Base-by-base conservation (phyloP, 1,140 invertebrate genomes). In the Drosophila arawakana region DNA sequence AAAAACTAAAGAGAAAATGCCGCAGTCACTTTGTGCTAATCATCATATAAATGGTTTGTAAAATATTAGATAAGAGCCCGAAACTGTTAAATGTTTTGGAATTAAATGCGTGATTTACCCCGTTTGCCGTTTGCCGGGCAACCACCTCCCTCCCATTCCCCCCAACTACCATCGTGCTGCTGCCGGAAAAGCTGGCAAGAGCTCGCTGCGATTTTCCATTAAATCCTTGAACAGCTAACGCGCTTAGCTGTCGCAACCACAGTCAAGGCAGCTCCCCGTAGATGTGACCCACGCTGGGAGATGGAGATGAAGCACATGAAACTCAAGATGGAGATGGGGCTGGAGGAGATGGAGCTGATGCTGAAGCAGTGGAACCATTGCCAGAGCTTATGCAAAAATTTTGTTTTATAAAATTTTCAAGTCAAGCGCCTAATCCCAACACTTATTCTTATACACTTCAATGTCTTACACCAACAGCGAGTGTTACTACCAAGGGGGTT, bases 341-440 rank as follows among this genome's bases (percentile, higher is more conserved):
- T 6, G 37, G 8, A 6, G 47, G 11, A 9, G 43, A 1, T 8
- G 59, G 37, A 39, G 47, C 18, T 34, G 46, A 8, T 34, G 61
- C 47, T 8, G 13, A 9, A 21, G 57, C 37, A 34, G 59, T 9
- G 63, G 47, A 57, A 39, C 58, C 72, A 70, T 75, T 66, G 66
- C 72, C 52, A 89, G 84, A 89, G 84, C 85, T 89, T 89, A 89
- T 89, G 84, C 84, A 89, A 89, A 88, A 89, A 89, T 89, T 89
- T 89, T 89, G 85, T 89, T 89, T 89, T 89, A 89, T 88, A 88
- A 89, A 88, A 88, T 89, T 89, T 89, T 89, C 84, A 89, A 89
- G 84, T 89, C 84, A 89, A 89, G 84, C 84, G 84, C 78, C 84
- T 89, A 90, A 89, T 89, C 84, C 84, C 84, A 89, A 89, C 85